A percentile compares a stretch with the other conserved stretches of the same genome.
Conservation (phyloP, 1,140 invertebrate genomes). For the Sitobion miscanthi region DNA sequence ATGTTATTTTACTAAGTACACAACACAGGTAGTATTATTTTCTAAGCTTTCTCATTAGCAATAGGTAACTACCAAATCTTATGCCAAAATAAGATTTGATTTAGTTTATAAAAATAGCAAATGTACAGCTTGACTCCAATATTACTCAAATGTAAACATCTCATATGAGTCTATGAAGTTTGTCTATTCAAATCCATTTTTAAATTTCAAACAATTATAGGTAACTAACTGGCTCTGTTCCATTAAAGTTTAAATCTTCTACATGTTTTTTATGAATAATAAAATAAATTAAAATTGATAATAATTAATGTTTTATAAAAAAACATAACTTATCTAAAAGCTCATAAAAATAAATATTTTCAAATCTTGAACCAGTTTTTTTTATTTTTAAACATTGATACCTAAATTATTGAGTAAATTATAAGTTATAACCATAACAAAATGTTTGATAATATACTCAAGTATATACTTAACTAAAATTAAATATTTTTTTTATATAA, state of each 20-base stretch:
- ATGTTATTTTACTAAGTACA: too few relatives aligned
- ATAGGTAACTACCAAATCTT: neutral
- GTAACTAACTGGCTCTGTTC: neutral
- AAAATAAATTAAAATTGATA: neutral
- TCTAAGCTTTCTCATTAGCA: neutral
- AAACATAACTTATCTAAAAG: too few relatives aligned
- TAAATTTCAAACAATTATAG: neutral
- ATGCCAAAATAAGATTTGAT: slow-evolving; percentile 1
- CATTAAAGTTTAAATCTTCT: neutral
- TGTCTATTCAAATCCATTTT: neutral
- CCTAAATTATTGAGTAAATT: too few relatives aligned
- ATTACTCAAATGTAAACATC: neutral
- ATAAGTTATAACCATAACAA: too few relatives aligned
- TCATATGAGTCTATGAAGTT: neutral
- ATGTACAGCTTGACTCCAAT: neutral
- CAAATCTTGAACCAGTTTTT: too few relatives aligned
- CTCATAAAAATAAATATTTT: too few relatives aligned
- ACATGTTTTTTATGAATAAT: neutral
- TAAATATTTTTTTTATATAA: too few relatives aligned
- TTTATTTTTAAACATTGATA: too few relatives aligned
- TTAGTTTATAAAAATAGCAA: neutral
- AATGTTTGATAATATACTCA: too few relatives aligned
- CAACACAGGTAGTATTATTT: neutral
- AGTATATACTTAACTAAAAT: too few relatives aligned
- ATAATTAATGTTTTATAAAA: neutral